A percentile compares a stretch with the other conserved stretches of the same genome.
These are phyloP conservation scores for Tetragonula carbonaria DNA, from an alignment of 2,888 invertebrate genomes.

Conservation along the genomic window DNA sequence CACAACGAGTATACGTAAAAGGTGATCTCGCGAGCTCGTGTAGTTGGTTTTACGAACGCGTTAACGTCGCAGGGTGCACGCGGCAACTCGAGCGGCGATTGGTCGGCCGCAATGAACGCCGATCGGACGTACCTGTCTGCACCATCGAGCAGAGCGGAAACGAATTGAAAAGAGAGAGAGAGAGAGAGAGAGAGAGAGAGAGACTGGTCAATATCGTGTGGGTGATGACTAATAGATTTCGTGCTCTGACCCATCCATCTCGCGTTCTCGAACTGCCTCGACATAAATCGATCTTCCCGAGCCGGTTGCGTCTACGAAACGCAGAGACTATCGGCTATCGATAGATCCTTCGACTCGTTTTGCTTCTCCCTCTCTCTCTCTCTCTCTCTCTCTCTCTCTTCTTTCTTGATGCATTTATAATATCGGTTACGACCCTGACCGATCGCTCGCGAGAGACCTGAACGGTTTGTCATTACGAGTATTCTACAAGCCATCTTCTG, in stretches of 20 bases:
- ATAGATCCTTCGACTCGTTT: slow-evolving; percentile 64
- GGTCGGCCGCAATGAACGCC: slow-evolving; percentile 58
- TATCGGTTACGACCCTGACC: slow-evolving; percentile 73
- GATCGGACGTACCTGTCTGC: slow-evolving; percentile 73
- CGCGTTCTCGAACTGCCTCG: slow-evolving; percentile 70
- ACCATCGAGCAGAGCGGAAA: slow-evolving; percentile 45
- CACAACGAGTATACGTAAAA: too few relatives aligned
- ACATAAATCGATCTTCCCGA: slow-evolving; percentile 77
- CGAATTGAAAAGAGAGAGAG: not conserved
- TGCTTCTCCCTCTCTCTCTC: slow-evolving; percentile 46
- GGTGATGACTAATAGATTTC: slow-evolving; percentile 83
- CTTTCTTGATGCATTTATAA: slow-evolving; percentile 72
- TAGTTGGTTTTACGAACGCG: slow-evolving; percentile 51
- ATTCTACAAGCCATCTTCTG: slow-evolving; percentile 37
- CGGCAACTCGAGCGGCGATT: slow-evolving; percentile 57
- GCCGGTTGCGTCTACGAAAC: slow-evolving; percentile 62
- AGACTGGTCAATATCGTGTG: slow-evolving; percentile 70
- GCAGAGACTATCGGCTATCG: slow-evolving; percentile 68
- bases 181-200: slow-evolving; percentile 26
- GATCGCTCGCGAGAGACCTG: slow-evolving; percentile 60
- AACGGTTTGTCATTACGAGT: slow-evolving; percentile 66
- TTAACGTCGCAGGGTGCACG: slow-evolving; percentile 65
- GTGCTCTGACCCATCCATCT: slow-evolving; percentile 79
- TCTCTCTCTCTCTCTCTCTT: not conserved
- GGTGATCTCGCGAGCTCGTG: not conserved